Evolutionary conservation across 2,888 invertebrate species (phyloP).

Genomic region (Neocrepidodera transversa): DNA sequence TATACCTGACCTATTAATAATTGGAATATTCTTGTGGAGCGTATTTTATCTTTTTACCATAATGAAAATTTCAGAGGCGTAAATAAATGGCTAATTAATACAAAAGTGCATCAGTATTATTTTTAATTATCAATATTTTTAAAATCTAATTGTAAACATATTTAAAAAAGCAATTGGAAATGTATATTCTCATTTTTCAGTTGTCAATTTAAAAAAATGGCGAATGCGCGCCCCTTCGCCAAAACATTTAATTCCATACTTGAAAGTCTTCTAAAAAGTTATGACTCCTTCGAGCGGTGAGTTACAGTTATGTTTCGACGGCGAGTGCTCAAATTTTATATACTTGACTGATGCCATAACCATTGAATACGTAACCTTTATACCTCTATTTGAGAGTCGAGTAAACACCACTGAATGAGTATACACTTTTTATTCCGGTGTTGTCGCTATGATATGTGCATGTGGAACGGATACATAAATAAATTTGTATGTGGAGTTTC

Average conservation of each 20-base stretch:
- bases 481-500: background rate
- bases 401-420: constrained; percentile 1
- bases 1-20: too few relatives aligned
- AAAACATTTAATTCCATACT: background rate
- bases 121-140: too few relatives aligned
- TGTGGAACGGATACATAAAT: background rate
- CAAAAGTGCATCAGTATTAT: too few relatives aligned
- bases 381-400: constrained; percentile 1
- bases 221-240: background rate
- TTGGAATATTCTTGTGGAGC: too few relatives aligned
- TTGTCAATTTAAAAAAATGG: background rate
- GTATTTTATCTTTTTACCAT: too few relatives aligned
- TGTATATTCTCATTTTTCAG: too few relatives aligned
- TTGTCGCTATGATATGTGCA: background rate
- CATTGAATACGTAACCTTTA: constrained; percentile 5
- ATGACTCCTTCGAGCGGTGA: background rate
- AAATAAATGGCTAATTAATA: too few relatives aligned
- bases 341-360: constrained; percentile 9
- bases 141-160: too few relatives aligned
- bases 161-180: too few relatives aligned
- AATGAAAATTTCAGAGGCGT: too few relatives aligned
- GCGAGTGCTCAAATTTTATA: constrained; percentile 1
- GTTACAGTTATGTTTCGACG: background rate
- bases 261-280: background rate
- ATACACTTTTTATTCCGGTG: background rate